A percentile compares a stretch with the other conserved stretches of the same genome.
phyloP scores from a whole-genome alignment of 1,140 invertebrate genomes.

The Lutraria rhynchaena region DNA sequence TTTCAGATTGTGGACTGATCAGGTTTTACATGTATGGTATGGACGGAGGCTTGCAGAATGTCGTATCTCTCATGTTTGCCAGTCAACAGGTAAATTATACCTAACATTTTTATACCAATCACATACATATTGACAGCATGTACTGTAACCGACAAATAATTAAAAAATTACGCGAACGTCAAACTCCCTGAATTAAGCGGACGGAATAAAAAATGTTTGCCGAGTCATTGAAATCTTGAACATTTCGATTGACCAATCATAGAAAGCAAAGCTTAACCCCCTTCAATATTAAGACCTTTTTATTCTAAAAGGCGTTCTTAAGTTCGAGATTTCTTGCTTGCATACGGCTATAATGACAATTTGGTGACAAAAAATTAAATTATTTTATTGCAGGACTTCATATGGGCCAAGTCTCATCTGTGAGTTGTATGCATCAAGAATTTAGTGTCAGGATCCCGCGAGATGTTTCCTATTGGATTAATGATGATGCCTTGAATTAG shows the following conservation, averaged over 20 bases:
- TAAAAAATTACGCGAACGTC: no score
- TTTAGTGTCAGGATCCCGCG: no score
- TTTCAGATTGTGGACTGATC: slow-evolving; percentile 48
- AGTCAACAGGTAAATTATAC: slow-evolving; percentile 34
- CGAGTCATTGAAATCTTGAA: not conserved
- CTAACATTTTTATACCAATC: not conserved
- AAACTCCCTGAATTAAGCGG: no score
- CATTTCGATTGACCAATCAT: no score
- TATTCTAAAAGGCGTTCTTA: not conserved
- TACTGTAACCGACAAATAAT: no score
- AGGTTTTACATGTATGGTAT: slow-evolving; percentile 39
- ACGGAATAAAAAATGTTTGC: not conserved
- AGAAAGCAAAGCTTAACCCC: no score
- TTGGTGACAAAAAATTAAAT: not conserved
- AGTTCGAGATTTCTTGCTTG: not conserved
- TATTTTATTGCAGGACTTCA: slow-evolving; percentile 44
- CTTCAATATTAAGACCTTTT: not conserved
- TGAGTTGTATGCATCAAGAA: no score
- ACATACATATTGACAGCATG: no score
- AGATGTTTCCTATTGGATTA: no score
- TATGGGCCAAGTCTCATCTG: slow-evolving; percentile 39
- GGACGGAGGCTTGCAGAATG: slow-evolving; percentile 22
- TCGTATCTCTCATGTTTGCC: slow-evolving; percentile 38
- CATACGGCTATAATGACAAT: not conserved
- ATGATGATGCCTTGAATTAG: no score